Evolutionary conservation across 35 echinoderm and acorn worm species (phyloP).

Genomic region (Anneissia japonica): DNA sequence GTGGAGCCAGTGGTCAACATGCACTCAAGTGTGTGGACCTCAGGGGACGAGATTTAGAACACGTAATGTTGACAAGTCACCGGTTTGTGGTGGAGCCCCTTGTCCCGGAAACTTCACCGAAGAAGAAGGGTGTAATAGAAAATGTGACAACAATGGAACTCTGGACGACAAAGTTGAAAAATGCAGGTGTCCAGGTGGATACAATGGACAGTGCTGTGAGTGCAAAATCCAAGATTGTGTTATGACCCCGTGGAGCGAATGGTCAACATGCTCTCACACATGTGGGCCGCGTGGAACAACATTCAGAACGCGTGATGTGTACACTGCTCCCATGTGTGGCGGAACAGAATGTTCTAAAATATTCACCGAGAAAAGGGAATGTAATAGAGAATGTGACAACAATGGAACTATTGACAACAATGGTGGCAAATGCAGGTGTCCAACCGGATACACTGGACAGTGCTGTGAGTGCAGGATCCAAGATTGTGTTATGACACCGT

Average conservation of each 20-base stretch:
- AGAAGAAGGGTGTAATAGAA: neutral
- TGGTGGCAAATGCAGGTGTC: neutral
- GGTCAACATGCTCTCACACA: neutral
- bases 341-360: neutral
- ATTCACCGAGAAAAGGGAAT: neutral
- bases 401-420: neutral
- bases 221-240: neutral
- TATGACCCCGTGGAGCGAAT: neutral
- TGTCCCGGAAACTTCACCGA: neutral
- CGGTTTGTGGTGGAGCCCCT: neutral
- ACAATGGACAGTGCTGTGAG: neutral
- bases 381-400: neutral
- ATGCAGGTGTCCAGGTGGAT: neutral
- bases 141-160: neutral
- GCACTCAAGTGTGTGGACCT: neutral
- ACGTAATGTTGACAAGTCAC: neutral
- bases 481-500: neutral
- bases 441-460: neutral
- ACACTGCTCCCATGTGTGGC: neutral
- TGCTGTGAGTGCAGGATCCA: neutral
- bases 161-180: neutral
- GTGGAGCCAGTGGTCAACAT: neutral
- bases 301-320: neutral
- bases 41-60: neutral
- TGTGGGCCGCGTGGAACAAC: neutral